A percentile compares a stretch with the other conserved stretches of the same genome.
These are phyloP conservation scores for Sipha flava DNA, from an alignment of 1,140 invertebrate species.

Conservation along the genomic window DNA sequence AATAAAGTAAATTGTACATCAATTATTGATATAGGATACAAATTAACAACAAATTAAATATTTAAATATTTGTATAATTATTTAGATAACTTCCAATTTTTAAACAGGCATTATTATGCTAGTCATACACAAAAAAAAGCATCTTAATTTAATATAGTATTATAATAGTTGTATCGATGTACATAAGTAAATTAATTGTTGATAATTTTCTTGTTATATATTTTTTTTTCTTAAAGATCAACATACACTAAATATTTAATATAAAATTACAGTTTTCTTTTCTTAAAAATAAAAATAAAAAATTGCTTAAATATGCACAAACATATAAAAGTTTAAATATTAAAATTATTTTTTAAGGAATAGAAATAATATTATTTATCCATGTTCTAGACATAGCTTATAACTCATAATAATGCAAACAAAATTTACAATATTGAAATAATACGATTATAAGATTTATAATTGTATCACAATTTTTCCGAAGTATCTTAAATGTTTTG, in stretches of 20 bases:
- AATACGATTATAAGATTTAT: background rate
- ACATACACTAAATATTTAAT: background rate
- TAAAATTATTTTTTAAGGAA: background rate
- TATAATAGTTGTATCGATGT: background rate
- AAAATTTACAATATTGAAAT: background rate
- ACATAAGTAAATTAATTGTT: background rate
- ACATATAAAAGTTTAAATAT: background rate
- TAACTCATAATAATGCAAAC: background rate
- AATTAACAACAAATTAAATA: background rate
- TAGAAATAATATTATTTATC: background rate
- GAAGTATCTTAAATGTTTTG: background rate
- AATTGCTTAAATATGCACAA: background rate
- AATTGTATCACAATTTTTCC: background rate
- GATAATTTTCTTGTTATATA: background rate
- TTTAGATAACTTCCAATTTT: background rate
- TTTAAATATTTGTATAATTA: background rate
- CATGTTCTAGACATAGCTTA: background rate
- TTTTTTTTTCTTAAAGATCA: background rate
- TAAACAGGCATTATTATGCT: background rate
- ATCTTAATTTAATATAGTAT: background rate
- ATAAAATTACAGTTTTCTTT: conserved; percentile 19
- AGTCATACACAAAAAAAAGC: background rate
- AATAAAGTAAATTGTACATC: too few relatives aligned
- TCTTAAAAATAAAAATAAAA: conserved; percentile 6
- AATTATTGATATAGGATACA: background rate